These are phyloP conservation scores for Apteryx mantelli DNA, from an alignment of 2,113 vertebrate species.

Conservation along the genomic window DNA sequence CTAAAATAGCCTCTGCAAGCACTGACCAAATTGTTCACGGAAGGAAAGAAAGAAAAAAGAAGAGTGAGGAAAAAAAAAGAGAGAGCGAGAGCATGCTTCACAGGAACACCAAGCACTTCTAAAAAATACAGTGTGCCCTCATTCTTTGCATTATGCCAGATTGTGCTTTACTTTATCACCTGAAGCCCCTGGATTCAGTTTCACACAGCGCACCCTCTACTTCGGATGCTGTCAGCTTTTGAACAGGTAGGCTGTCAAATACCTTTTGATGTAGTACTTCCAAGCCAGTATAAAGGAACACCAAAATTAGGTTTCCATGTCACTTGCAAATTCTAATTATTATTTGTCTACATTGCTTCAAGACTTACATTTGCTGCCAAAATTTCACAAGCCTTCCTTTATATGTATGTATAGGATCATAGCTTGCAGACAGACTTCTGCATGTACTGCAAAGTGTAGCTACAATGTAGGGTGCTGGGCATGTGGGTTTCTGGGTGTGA, in stretches of 20 bases:
- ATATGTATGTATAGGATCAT: background rate
- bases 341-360: background rate
- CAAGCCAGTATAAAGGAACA: background rate
- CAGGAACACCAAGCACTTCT: slow-evolving; percentile 36
- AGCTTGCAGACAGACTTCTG: background rate
- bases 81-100: background rate
- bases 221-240: slow-evolving; percentile 49
- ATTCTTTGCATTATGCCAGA: slow-evolving; percentile 42
- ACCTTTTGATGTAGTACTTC: slow-evolving; percentile 11
- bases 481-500: background rate
- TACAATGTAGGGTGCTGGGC: background rate
- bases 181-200: slow-evolving; percentile 57
- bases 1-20: slow-evolving; percentile 75
- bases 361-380: slow-evolving; percentile 29
- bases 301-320: slow-evolving; percentile 6
- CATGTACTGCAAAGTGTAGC: background rate
- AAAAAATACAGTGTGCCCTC: slow-evolving; percentile 66
- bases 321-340: slow-evolving; percentile 23
- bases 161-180: slow-evolving; percentile 44
- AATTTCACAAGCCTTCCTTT: background rate
- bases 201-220: background rate
- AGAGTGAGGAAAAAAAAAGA: background rate
- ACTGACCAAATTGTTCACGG: slow-evolving; percentile 80
- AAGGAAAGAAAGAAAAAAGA: background rate
- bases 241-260: slow-evolving; percentile 8